Evolutionary conservation across 2,888 invertebrate species (phyloP).

Genomic region (Morpho achilles): DNA sequence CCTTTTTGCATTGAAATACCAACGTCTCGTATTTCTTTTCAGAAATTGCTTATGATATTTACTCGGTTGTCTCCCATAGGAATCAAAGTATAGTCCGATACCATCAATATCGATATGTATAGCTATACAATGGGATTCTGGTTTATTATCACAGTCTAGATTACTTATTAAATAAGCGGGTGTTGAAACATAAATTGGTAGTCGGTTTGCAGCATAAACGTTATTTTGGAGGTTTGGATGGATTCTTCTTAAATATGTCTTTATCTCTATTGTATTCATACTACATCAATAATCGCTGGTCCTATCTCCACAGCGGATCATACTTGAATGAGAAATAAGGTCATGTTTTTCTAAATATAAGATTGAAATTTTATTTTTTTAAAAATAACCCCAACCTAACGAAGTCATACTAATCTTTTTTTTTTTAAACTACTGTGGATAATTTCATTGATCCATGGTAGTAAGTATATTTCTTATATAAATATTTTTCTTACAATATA

Average conservation of each 20-base stretch:
- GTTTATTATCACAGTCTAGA: slow-evolving; percentile 27
- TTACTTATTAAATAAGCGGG: slow-evolving; percentile 19
- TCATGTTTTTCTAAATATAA: too few species aligned
- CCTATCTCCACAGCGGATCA: not conserved
- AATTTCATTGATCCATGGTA: too few species aligned
- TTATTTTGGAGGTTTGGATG: slow-evolving; percentile 4
- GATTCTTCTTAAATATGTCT: slow-evolving; percentile 2
- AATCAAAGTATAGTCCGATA: slow-evolving; percentile 22
- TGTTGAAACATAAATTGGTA: slow-evolving; percentile 11
- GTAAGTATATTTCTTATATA: too few species aligned
- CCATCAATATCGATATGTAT: slow-evolving; percentile 18
- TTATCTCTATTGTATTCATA: slow-evolving; percentile 7
- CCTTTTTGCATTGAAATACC: slow-evolving; percentile 21
- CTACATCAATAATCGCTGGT: not conserved
- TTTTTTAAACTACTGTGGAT: too few species aligned
- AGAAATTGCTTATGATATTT: slow-evolving; percentile 21
- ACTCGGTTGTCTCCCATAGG: slow-evolving; percentile 16
- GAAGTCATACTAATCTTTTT: too few species aligned
- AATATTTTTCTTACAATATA: not conserved
- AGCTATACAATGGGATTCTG: slow-evolving; percentile 29
- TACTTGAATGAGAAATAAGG: not conserved
- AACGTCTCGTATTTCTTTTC: slow-evolving; percentile 22
- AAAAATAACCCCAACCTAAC: too few species aligned
- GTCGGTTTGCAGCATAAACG: slow-evolving; percentile 30
- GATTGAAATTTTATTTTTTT: too few species aligned